phyloP scores from a whole-genome alignment of 2,113 vertebrate species.

The Bos javanicus region DNA sequence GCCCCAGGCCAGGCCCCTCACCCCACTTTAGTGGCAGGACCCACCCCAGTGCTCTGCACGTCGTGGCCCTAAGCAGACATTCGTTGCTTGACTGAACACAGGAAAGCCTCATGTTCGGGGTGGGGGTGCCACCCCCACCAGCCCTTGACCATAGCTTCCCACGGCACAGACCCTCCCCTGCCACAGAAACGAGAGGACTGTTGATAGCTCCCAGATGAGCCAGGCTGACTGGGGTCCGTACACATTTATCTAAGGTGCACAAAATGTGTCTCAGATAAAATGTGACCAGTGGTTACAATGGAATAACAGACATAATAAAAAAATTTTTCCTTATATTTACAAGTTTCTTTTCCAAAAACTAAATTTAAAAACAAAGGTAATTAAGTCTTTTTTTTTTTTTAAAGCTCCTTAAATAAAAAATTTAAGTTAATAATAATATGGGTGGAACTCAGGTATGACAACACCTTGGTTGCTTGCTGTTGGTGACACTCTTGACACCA shows the following conservation, averaged over 20 bases:
- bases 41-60: neutral
- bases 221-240: neutral
- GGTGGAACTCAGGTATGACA: neutral
- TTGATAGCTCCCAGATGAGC: neutral
- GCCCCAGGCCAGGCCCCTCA: neutral
- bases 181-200: neutral
- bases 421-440: neutral
- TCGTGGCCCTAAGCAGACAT: neutral
- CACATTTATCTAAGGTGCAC: neutral
- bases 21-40: neutral
- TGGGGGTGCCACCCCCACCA: neutral
- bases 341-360: neutral
- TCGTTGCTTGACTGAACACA: neutral
- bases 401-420: neutral
- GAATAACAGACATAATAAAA: neutral
- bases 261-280: neutral
- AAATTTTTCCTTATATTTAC: neutral
- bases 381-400: neutral
- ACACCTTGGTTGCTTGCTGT: neutral
- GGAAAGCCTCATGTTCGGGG: neutral
- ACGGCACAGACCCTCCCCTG: neutral
- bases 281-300: neutral
- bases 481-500: neutral
- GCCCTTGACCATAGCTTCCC: neutral
- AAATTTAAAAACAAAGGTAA: neutral